Percentiles rank a stretch among this genome's conserved stretches.
These are phyloP conservation scores for Melangyna quadrimaculata DNA, from an alignment of 2,888 invertebrate genomes.

Conservation along the genomic window DNA sequence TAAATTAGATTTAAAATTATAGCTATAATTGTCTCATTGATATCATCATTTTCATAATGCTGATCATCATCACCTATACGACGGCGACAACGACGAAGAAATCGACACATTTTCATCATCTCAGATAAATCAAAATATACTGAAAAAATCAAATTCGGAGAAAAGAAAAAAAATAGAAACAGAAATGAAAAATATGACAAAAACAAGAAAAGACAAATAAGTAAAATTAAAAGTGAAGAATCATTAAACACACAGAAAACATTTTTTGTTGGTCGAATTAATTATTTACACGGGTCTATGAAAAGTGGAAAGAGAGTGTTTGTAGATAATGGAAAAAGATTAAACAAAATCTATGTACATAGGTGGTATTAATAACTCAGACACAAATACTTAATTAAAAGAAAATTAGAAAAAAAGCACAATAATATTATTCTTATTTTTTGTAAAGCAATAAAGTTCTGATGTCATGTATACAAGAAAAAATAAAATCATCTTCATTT, in stretches of 20 bases:
- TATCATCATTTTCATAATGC: constrained; percentile 29
- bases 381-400: constrained; percentile 1
- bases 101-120: constrained; percentile 45
- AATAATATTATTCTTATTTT: constrained; percentile 1
- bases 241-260: neutral
- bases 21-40: constrained; percentile 5
- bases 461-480: constrained; percentile 49
- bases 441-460: constrained; percentile 38
- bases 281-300: constrained; percentile 22
- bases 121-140: constrained; percentile 70
- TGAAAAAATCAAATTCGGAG: constrained; percentile 63
- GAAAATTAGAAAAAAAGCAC: constrained; percentile 1
- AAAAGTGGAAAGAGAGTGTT: neutral
- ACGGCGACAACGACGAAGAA: constrained; percentile 18
- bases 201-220: constrained; percentile 21
- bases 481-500: constrained; percentile 46
- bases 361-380: constrained; percentile 19
- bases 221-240: neutral
- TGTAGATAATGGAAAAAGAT: constrained; percentile 9
- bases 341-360: neutral
- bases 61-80: constrained; percentile 41
- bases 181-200: constrained; percentile 38
- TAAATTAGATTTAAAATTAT: constrained; percentile 38
- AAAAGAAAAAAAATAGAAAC: constrained; percentile 45
- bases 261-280: neutral